Base-by-base conservation (phyloP, 1,140 invertebrate species). In the Mercenaria mercenaria region DNA sequence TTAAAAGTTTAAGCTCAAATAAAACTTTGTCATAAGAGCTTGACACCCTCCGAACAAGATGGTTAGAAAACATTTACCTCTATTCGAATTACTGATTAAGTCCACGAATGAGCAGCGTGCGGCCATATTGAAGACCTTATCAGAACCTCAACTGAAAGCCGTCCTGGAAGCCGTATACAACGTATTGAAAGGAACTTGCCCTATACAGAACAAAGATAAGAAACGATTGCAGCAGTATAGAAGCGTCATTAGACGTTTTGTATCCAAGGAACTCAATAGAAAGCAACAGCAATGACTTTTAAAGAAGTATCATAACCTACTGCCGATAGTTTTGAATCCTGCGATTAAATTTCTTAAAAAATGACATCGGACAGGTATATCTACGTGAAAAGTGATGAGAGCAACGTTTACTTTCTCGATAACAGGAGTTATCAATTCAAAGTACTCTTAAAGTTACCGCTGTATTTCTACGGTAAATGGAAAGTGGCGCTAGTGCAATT, bases 401-500 rank as follows among this genome's bases (percentile, higher is more conserved):
- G 59, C 20, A 64, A 64, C 59, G 59, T 32, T 8, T 64, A 10
- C 59, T 64, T 64, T 23, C 6, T n/a, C 1, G 34, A 39, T 29
- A 72, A 72, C 67, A n/a, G 0, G 4, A 72, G 34, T 4, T 20
- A 10, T 23, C 3, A 39, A 18, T 79, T 50, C 32, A 79, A 56
- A 20, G 43, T 76, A 10, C 34, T 41, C 23, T 64, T 79, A 29
- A 47, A 79, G 11, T 6, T 26, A 18, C 74, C 43, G 18, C 29
- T 79, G 26, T 56, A 32, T 56, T 79, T 79, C 20, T 15, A 47
- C 8, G 74, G 74, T 41, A 20, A 18, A 18, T 79, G 74, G 74
- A 79, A 79, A 79, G 74, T 79, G 74, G 74, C 74, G 10, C 23
- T 79, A 50, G 74, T 79, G 23, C 1, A 79, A 29, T 79, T 20